Percentiles rank a stretch among this genome's conserved stretches.
Evolutionary conservation across 1,140 invertebrate genomes (phyloP).

Genomic region (Meloidogyne exigua): DNA sequence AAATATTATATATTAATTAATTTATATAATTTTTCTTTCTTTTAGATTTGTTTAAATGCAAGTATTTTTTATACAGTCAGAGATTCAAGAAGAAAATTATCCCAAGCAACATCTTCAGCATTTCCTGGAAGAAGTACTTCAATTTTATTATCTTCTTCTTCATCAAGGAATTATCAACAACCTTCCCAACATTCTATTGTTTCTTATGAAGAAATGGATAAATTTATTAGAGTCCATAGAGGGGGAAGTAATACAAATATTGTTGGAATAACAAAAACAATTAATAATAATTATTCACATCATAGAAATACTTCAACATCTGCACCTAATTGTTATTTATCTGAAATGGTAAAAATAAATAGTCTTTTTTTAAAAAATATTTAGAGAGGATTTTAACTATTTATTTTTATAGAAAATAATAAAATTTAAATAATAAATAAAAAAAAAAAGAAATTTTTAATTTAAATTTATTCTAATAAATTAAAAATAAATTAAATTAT

Average conservation of each 20-base stretch:
- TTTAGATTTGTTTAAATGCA: constrained; percentile 45
- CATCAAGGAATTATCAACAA: background rate
- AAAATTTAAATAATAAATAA: too few species aligned
- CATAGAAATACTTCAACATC: background rate
- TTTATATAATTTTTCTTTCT: background rate
- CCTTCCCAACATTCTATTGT: constrained; percentile 1
- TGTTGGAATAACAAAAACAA: background rate
- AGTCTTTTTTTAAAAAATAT: background rate
- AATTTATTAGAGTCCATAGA: constrained; percentile 10
- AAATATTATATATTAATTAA: too few species aligned
- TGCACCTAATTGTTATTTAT: background rate
- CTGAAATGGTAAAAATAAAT: background rate
- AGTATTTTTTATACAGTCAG: constrained; percentile 55
- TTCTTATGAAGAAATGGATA: background rate
- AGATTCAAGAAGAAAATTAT: constrained; percentile 38
- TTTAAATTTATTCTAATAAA: too few species aligned
- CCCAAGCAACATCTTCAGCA: constrained; percentile 3
- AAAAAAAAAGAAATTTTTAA: too few species aligned
- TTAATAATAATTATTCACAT: background rate
- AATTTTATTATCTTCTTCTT: background rate
- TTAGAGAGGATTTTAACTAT: background rate
- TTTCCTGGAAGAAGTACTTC: constrained; percentile 14
- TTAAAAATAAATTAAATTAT: too few species aligned
- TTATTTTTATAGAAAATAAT: too few species aligned
- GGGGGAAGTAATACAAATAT: constrained; percentile 9